Evolutionary conservation across 2,888 invertebrate species (phyloP).

Genomic region (Agriopis leucophaearia): DNA sequence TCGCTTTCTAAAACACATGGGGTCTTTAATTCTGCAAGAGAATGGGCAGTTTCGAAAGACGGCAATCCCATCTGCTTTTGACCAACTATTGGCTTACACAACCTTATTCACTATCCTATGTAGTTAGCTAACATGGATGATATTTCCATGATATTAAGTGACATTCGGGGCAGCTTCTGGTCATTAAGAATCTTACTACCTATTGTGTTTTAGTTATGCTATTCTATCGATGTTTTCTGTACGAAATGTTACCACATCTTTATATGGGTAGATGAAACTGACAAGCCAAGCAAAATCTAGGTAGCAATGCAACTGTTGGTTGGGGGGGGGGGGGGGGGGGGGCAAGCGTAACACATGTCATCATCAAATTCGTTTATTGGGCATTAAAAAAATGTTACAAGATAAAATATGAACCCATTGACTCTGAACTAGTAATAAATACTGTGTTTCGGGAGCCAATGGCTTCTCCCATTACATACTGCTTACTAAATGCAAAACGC

Average conservation of each 20-base stretch:
- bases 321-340: too few relatives aligned
- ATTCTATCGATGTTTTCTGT: neutral
- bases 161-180: slow-evolving; percentile 12
- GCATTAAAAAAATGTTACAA: too few relatives aligned
- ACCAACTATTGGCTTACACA: slow-evolving; percentile 8
- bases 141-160: slow-evolving; percentile 21
- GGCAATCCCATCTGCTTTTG: slow-evolving; percentile 18
- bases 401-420: too few relatives aligned
- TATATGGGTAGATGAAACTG: neutral
- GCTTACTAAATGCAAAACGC: too few relatives aligned
- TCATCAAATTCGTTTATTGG: too few relatives aligned
- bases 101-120: neutral
- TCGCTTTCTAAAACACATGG: slow-evolving; percentile 40
- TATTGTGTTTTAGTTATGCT: slow-evolving; percentile 21
- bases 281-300: neutral
- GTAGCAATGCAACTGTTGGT: too few relatives aligned
- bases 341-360: too few relatives aligned
- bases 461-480: too few relatives aligned
- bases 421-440: too few relatives aligned
- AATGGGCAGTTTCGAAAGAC: slow-evolving; percentile 35
- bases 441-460: too few relatives aligned
- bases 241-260: slow-evolving; percentile 1
- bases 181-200: slow-evolving; percentile 21
- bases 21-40: slow-evolving; percentile 41
- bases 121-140: slow-evolving; percentile 15